Base-by-base conservation (phyloP, 2,888 invertebrate species). In the Tachina fera region DNA sequence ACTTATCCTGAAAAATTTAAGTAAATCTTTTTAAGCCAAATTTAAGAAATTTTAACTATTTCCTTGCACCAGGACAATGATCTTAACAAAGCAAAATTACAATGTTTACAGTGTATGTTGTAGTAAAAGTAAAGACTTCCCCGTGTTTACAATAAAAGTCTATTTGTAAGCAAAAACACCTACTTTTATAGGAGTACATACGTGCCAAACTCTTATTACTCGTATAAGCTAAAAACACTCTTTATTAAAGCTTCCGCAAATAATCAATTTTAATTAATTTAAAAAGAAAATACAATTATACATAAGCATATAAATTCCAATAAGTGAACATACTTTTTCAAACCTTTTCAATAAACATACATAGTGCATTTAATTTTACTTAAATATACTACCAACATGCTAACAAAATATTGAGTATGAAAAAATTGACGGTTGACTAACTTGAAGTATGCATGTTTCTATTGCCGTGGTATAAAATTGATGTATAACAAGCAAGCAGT, bases 201-300 rank as follows among this genome's bases (percentile, higher is more conserved):
- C 90, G 85, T 89, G 90, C 77, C 79, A 87, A 82, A 68, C 53
- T 65, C 47, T 63, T 86, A 31, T 31, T 31, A 31, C 3, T 22
- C 22, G 4, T 31, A 89, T 89, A 79, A 86, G 70, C 41, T n/a
- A 41, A 68, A 88, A 88, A 47, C 45, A 49, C 19, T 58, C 14
- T 51, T 58, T 11, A 83, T 58, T 11, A 83, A 87, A 84, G 76
- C 86, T 89, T 89, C 88, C 85, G 87, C 87, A 78, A 83, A 88
- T 72, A 78, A 82, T 85, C 41, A 85, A 78, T 81, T 81, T 80
- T 53, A 53, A 61, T 75, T 60, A 45, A 47, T 31, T 31, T 5
- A 51, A 14, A 1, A 43, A 70, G 31, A 58, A 43, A 47, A 31
- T 43, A 45, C 8, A 47, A n/a, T n/a, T 13, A 13, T 56, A 49